These are phyloP conservation scores for Drosophila anomelani DNA, from an alignment of 2,888 invertebrate species.

Conservation along the genomic window DNA sequence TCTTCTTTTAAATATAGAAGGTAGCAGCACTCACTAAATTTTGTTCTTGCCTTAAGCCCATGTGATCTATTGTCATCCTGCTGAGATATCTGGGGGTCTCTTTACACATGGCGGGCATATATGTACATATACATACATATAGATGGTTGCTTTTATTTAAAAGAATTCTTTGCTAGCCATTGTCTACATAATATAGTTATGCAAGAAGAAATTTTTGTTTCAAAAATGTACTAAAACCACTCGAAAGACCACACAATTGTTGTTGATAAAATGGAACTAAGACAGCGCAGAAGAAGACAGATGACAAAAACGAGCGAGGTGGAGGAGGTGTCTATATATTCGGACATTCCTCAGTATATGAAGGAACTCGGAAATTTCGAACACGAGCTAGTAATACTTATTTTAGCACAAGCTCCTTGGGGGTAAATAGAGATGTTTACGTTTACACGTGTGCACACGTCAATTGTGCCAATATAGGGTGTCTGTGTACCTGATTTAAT, in stretches of 20 bases:
- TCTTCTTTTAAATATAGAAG: slow-evolving; percentile 40
- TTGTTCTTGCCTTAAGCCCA: slow-evolving; percentile 37
- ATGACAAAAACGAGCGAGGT: slow-evolving; percentile 59
- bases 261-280: slow-evolving; percentile 64
- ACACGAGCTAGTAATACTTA: slow-evolving; percentile 74
- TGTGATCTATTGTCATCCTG: slow-evolving; percentile 44
- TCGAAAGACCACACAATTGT: slow-evolving; percentile 45
- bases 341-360: slow-evolving; percentile 45
- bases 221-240: slow-evolving; percentile 40
- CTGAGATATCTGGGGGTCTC: slow-evolving; percentile 39
- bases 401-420: slow-evolving; percentile 74
- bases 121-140: slow-evolving; percentile 4
- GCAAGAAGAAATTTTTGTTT: slow-evolving; percentile 27
- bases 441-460: slow-evolving; percentile 38
- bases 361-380: slow-evolving; percentile 57
- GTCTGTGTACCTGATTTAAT: slow-evolving; percentile 23
- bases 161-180: slow-evolving; percentile 32
- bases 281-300: slow-evolving; percentile 58
- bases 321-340: slow-evolving; percentile 24
- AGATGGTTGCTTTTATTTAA: slow-evolving; percentile 19
- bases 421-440: slow-evolving; percentile 67
- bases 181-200: slow-evolving; percentile 43
- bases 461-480: slow-evolving; percentile 32
- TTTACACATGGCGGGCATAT: slow-evolving; percentile 29
- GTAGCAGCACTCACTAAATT: slow-evolving; percentile 37